phyloP scores from a whole-genome alignment of 2,797 vertebrate genomes.

The Limnodromus scolopaceus region DNA sequence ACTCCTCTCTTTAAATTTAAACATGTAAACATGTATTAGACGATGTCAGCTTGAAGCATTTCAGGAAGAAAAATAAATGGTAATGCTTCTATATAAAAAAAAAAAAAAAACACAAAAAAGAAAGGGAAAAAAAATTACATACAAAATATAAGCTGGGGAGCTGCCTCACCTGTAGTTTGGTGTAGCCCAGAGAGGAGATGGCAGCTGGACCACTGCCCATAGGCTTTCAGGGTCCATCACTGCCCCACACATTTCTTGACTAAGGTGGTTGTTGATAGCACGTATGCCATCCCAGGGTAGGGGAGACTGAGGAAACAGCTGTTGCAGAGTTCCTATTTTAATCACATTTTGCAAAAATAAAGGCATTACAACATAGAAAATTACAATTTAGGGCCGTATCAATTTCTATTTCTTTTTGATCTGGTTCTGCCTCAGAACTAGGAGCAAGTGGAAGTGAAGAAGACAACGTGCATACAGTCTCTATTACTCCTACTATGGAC shows the following conservation, averaged over 20 bases:
- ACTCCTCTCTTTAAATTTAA: not conserved
- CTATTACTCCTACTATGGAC: not conserved
- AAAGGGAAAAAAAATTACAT: rapidly evolving
- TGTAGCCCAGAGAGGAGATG: not conserved
- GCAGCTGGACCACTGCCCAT: not conserved
- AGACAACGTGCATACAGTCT: not conserved
- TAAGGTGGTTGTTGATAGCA: not conserved
- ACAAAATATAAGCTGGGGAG: not conserved
- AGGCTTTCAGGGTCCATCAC: not conserved
- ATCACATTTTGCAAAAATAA: not conserved
- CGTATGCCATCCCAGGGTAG: rapidly evolving
- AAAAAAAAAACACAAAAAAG: not conserved
- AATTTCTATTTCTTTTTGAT: not conserved
- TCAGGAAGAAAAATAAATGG: not conserved
- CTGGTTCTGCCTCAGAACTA: not conserved
- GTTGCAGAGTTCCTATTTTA: not conserved
- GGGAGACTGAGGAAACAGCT: not conserved
- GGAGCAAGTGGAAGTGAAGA: not conserved
- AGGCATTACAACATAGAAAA: not conserved
- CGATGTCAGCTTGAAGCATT: not conserved
- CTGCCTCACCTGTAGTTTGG: not conserved
- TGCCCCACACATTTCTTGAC: not conserved
- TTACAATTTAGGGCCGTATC: not conserved
- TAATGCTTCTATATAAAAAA: not conserved
- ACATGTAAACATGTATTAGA: not conserved